These are phyloP conservation scores for Coenonympha arcania DNA, from an alignment of 2,888 invertebrate genomes.

Conservation along the genomic window DNA sequence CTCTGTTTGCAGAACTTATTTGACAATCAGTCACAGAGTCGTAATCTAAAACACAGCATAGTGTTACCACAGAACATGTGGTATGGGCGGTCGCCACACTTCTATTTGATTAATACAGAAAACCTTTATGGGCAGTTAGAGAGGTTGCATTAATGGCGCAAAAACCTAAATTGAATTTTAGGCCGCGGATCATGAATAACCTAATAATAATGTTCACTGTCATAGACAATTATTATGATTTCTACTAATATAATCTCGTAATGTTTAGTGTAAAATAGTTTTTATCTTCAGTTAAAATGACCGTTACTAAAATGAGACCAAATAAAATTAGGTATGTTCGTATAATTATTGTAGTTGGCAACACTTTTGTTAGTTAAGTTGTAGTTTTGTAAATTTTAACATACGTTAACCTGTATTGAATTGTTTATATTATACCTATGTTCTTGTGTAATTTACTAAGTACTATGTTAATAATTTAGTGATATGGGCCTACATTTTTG, in stretches of 20 bases:
- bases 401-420: slow-evolving; percentile 56
- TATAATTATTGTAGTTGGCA: slow-evolving; percentile 49
- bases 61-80: no score
- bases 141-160: no score
- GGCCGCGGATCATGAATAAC: neutral
- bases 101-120: no score
- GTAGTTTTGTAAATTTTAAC: slow-evolving; percentile 68
- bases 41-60: no score
- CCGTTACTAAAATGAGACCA: slow-evolving; percentile 73
- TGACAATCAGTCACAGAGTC: no score
- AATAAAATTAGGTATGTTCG: slow-evolving; percentile 70
- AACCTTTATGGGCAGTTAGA: no score
- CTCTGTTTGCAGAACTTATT: no score
- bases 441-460: slow-evolving; percentile 28
- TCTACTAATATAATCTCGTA: slow-evolving; percentile 9
- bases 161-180: neutral
- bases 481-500: slow-evolving; percentile 19
- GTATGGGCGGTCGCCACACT: no score
- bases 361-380: slow-evolving; percentile 57
- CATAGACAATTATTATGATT: slow-evolving; percentile 6
- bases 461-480: slow-evolving; percentile 17
- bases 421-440: slow-evolving; percentile 36
- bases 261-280: slow-evolving; percentile 23
- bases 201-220: slow-evolving; percentile 2
- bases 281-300: slow-evolving; percentile 49